Conservation (phyloP, 2,888 invertebrate genomes). For the Patella depressa region DNA sequence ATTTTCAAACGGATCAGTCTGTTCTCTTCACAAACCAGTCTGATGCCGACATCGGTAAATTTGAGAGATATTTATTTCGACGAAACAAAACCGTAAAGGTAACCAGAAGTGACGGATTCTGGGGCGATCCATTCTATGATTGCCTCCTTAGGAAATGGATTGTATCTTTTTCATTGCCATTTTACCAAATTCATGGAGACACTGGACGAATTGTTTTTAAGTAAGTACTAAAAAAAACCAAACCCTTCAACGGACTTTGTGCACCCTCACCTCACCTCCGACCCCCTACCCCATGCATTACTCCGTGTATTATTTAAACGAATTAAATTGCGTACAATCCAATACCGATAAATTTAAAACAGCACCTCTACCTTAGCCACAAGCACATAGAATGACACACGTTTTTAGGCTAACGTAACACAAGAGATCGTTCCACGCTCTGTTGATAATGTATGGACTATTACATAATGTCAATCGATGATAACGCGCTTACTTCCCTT, state of each 20-base stretch:
- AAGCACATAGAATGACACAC: no score
- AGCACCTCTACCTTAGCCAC: neutral
- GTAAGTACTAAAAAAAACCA: constrained; percentile 37
- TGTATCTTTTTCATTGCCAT: constrained; percentile 51
- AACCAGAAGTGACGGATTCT: constrained; percentile 43
- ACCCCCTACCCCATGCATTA: neutral
- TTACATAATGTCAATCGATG: no score
- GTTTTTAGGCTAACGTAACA: no score
- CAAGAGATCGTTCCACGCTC: no score
- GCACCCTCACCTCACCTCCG: neutral
- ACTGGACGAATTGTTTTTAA: constrained; percentile 40
- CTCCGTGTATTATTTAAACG: neutral
- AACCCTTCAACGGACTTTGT: neutral
- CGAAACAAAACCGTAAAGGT: constrained; percentile 32
- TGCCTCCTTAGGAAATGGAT: constrained; percentile 53
- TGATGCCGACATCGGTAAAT: constrained; percentile 28
- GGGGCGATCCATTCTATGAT: constrained; percentile 54
- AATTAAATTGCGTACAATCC: no score
- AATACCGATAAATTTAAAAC: no score
- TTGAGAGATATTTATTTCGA: constrained; percentile 20
- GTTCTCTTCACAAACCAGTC: constrained; percentile 28
- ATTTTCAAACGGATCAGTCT: constrained; percentile 16
- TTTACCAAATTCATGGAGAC: constrained; percentile 39
- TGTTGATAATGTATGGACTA: no score
- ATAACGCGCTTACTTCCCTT: no score